Evolutionary conservation across 2,888 invertebrate genomes (phyloP).

Genomic region (Melipona beecheii): DNA sequence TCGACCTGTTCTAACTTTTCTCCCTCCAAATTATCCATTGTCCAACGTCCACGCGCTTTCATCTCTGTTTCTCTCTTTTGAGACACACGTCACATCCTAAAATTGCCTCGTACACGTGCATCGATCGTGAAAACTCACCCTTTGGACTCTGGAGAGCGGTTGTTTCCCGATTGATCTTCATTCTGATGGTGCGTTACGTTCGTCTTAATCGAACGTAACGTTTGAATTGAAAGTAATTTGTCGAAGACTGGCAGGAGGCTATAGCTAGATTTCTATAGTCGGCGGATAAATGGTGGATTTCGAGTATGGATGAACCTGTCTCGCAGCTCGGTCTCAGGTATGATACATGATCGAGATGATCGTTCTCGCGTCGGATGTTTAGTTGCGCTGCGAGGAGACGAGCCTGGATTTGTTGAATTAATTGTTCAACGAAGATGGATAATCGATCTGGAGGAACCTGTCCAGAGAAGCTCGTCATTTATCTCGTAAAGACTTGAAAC

Average conservation of each 20-base stretch:
- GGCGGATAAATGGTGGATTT: neutral
- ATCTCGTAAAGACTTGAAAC: neutral
- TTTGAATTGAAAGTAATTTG: constrained; percentile 1
- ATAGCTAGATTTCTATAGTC: neutral
- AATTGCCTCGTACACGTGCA: constrained; percentile 12
- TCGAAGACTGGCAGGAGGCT: neutral
- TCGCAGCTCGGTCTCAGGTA: neutral
- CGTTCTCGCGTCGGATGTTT: neutral
- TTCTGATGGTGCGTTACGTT: neutral
- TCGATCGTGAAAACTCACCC: neutral
- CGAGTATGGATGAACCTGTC: neutral
- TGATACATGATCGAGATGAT: neutral
- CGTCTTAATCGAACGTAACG: neutral
- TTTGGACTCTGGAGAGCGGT: constrained; percentile 7
- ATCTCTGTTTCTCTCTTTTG: constrained; percentile 21
- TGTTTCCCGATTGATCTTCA: constrained; percentile 24
- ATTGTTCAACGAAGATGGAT: neutral
- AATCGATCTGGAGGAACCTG: neutral
- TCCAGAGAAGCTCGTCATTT: neutral
- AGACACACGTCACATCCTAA: neutral
- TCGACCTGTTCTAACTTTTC: constrained; percentile 40
- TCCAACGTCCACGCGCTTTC: neutral
- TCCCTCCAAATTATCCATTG: neutral
- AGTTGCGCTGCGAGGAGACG: neutral
- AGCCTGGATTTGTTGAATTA: neutral